phyloP scores from a whole-genome alignment of 2,888 invertebrate genomes.

The Sinohyriopsis cumingii region DNA sequence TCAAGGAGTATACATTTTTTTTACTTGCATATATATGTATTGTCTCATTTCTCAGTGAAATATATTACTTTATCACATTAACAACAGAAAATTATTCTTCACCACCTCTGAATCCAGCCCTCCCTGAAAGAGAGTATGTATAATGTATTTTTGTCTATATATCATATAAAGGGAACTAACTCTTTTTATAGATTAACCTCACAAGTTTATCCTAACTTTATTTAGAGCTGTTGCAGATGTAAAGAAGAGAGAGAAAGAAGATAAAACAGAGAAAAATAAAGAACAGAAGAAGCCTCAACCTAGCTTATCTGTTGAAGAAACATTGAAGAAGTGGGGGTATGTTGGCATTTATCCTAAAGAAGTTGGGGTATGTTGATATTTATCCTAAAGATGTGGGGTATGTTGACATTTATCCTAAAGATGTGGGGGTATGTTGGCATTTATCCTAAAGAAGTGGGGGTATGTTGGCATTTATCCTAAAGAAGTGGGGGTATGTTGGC shows the following conservation, averaged over 20 bases:
- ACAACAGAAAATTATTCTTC: no score
- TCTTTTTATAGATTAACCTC: no score
- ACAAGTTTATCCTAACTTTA: background rate
- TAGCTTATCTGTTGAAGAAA: conserved; percentile 2
- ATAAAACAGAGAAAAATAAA: background rate
- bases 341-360: background rate
- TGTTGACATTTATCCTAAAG: background rate
- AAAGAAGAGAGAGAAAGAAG: conserved; percentile 8
- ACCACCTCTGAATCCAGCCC: no score
- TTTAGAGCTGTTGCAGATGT: conserved; percentile 6
- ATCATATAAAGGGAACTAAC: no score
- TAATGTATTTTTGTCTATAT: no score
- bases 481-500: conserved; percentile 6
- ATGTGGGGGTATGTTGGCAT: conserved; percentile 5
- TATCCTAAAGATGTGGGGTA: conserved; percentile 1
- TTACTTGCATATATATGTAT: no score
- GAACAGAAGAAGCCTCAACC: conserved; percentile 2
- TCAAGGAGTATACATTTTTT: no score
- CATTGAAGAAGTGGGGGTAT: conserved; percentile 5
- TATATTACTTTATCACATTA: no score
- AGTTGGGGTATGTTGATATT: conserved; percentile 2
- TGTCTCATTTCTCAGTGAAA: no score
- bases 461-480: background rate
- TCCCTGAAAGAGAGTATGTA: no score
- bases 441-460: conserved; percentile 3